phyloP scores from a whole-genome alignment of 2,888 invertebrate species.

The Cordylochernes scorpioides region DNA sequence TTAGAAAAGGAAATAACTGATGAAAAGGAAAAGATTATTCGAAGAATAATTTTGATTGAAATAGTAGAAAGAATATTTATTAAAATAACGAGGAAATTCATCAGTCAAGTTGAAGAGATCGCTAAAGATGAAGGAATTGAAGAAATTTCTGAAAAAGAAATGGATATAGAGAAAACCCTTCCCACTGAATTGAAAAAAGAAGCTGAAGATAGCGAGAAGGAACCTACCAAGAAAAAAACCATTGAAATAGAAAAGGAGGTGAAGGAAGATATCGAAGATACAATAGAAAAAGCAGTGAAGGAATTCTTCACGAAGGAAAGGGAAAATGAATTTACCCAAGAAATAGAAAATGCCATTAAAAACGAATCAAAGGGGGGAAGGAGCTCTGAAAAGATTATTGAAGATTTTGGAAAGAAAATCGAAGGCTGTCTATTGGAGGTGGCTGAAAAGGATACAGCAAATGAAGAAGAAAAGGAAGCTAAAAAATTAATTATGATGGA shows the following conservation, averaged over 20 bases:
- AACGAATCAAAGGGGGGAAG: too few species aligned
- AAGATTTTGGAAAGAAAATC: neutral
- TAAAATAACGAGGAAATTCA: too few species aligned
- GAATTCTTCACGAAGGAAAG: neutral
- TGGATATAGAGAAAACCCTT: constrained; percentile 1
- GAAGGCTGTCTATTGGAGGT: neutral
- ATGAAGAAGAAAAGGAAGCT: neutral
- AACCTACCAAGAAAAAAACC: neutral
- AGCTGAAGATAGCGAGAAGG: constrained; percentile 1
- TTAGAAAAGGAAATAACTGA: too few species aligned
- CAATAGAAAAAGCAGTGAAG: neutral
- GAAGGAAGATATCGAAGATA: neutral
- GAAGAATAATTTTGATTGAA: too few species aligned
- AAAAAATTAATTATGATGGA: neutral
- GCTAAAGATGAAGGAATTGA: neutral
- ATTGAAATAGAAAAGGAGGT: neutral
- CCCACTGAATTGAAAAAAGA: neutral
- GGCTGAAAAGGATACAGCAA: neutral
- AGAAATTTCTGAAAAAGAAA: neutral
- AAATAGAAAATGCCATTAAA: too few species aligned
- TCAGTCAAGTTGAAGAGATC: too few species aligned
- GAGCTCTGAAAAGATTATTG: neutral
- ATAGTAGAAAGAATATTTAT: too few species aligned
- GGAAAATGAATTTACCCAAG: too few species aligned
- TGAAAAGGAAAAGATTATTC: too few species aligned